Conservation (phyloP, 2,888 invertebrate species). For the Melanargia galathea region DNA sequence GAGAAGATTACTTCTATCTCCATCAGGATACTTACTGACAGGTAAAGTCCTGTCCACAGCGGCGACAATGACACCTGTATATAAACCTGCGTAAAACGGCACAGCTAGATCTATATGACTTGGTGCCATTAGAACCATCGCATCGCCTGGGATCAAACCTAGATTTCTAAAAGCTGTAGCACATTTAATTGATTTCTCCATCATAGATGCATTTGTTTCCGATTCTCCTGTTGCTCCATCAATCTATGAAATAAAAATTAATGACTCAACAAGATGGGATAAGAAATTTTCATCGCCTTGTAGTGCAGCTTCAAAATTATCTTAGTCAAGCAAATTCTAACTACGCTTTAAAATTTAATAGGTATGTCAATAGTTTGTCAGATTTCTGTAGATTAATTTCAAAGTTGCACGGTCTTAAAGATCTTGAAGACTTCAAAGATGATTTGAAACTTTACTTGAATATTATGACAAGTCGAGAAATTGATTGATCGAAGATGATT, state of each 20-base stretch:
- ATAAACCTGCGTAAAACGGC: constrained; percentile 71
- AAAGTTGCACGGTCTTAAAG: no score
- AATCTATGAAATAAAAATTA: constrained; percentile 31
- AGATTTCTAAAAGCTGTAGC: constrained; percentile 59
- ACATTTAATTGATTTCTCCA: constrained; percentile 57
- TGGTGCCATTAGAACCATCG: constrained; percentile 69
- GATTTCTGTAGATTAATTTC: no score
- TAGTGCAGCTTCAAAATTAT: neutral
- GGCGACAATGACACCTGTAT: constrained; percentile 63
- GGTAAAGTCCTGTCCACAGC: constrained; percentile 53
- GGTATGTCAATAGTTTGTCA: no score
- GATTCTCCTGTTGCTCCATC: constrained; percentile 52
- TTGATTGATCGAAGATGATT: no score
- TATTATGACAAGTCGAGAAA: no score
- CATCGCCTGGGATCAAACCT: constrained; percentile 65
- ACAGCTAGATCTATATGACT: constrained; percentile 68
- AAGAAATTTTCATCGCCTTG: no score
- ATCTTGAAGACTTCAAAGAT: no score
- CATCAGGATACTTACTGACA: constrained; percentile 51
- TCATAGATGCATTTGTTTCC: constrained; percentile 59
- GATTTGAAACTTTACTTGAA: no score
- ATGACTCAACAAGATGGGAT: no score
- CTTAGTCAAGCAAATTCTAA: no score
- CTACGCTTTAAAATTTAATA: no score
- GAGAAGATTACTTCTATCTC: no score